A percentile compares a stretch with the other conserved stretches of the same genome.
phyloP scores from a whole-genome alignment of 2,888 invertebrate species.

The Drosophila kokeensis region DNA sequence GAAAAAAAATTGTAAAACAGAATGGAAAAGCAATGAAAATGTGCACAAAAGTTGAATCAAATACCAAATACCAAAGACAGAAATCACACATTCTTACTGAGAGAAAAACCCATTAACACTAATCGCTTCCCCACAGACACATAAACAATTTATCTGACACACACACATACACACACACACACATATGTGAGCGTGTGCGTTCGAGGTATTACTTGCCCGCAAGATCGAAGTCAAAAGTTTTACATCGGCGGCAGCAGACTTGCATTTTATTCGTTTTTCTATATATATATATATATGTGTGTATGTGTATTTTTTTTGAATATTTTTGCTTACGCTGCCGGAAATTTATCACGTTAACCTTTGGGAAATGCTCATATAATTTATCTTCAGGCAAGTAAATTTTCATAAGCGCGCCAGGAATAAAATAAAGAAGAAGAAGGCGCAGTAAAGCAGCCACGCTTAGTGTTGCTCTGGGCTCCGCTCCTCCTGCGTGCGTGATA shows the following conservation, averaged over 20 bases:
- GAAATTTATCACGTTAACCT: constrained; percentile 81
- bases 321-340: constrained; percentile 79
- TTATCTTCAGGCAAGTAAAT: constrained; percentile 80
- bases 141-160: constrained; percentile 82
- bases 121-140: constrained; percentile 83
- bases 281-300: background rate
- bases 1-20: constrained; percentile 21
- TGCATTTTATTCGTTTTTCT: constrained; percentile 46
- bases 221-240: constrained; percentile 73
- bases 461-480: constrained; percentile 30
- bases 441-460: constrained; percentile 22
- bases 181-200: constrained; percentile 42
- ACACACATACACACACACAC: constrained; percentile 45
- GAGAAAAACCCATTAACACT: constrained; percentile 79
- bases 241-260: constrained; percentile 61
- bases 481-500: constrained; percentile 29
- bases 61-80: constrained; percentile 67
- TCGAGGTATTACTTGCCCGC: constrained; percentile 61
- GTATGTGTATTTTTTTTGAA: constrained; percentile 27
- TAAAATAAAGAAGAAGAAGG: constrained; percentile 24
- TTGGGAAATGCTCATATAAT: constrained; percentile 82
- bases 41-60: constrained; percentile 72
- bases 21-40: constrained; percentile 63
- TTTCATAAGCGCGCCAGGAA: constrained; percentile 54
- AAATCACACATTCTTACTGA: constrained; percentile 74